Percentiles rank a stretch among this genome's conserved stretches.
These are phyloP conservation scores for Theonella swinhoei DNA, from an alignment of 37 sponge, comb jelly and placozoan genomes.

Conservation along the genomic window DNA sequence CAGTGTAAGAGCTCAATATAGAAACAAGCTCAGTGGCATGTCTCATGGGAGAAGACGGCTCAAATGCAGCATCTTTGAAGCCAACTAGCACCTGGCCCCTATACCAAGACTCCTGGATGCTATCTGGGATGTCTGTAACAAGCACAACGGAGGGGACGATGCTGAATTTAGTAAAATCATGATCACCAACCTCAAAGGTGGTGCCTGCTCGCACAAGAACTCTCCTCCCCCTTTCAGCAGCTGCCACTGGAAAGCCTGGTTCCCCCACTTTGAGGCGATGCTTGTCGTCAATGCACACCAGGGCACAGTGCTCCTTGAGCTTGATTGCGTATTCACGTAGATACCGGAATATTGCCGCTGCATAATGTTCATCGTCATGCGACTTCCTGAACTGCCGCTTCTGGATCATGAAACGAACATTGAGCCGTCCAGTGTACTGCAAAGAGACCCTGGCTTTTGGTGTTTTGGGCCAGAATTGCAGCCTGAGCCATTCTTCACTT, in stretches of 20 bases:
- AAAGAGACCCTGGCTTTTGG: conserved; percentile 5
- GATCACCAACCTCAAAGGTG: too few relatives aligned
- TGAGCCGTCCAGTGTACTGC: conserved; percentile 49
- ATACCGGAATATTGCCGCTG: conserved; percentile 47
- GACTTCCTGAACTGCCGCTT: conserved; percentile 32
- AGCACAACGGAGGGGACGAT: conserved; percentile 27
- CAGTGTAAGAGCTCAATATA: background rate
- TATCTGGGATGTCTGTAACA: conserved; percentile 13
- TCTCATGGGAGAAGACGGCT: conserved; percentile 12
- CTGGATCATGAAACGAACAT: conserved; percentile 46
- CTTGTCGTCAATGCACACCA: conserved; percentile 42
- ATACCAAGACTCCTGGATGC: conserved; percentile 36
- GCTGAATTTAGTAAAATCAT: too few relatives aligned
- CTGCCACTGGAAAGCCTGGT: conserved; percentile 44
- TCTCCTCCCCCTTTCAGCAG: conserved; percentile 49
- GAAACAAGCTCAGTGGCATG: conserved; percentile 23
- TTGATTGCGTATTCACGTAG: conserved; percentile 36
- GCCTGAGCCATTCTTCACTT: conserved; percentile 31
- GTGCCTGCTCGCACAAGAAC: conserved; percentile 10
- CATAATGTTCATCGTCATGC: conserved; percentile 52
- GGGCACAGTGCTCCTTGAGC: conserved; percentile 1
- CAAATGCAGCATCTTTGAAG: conserved; percentile 44
- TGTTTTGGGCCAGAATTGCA: conserved; percentile 59
- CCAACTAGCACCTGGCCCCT: conserved; percentile 25
- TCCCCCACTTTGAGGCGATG: too few relatives aligned